Conservation (phyloP, 2,113 vertebrate species). For the Motacilla alba region DNA sequence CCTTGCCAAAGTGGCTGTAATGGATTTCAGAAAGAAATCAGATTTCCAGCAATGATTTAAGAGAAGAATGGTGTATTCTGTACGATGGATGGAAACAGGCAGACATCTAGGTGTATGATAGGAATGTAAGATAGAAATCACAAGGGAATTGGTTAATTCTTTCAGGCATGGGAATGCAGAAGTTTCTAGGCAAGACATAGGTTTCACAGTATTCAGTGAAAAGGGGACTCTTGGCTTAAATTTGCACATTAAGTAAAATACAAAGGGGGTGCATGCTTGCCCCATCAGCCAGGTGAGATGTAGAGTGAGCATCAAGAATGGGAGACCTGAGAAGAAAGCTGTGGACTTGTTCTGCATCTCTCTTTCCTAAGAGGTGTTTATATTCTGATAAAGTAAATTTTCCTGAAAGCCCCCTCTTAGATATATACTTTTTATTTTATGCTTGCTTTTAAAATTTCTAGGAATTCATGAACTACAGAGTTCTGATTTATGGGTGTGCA, state of each 20-base stretch:
- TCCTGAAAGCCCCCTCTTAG: background rate
- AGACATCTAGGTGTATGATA: background rate
- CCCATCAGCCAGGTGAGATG: background rate
- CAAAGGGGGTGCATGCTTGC: background rate
- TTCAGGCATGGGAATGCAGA: background rate
- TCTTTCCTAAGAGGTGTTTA: background rate
- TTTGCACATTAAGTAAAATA: background rate
- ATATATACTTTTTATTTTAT: background rate
- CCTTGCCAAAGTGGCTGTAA: constrained; percentile 16
- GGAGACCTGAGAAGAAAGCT: background rate
- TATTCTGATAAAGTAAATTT: background rate
- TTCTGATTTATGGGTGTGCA: background rate
- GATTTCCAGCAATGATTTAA: background rate
- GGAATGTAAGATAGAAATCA: background rate
- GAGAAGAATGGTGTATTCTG: background rate
- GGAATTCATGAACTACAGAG: background rate
- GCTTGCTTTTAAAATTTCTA: background rate
- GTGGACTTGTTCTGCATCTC: background rate
- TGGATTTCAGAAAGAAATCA: constrained; percentile 10
- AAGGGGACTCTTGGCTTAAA: background rate
- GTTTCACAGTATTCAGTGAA: background rate
- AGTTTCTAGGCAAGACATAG: background rate
- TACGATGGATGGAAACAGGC: background rate
- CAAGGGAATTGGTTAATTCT: background rate
- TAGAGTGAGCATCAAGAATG: background rate